phyloP scores from a whole-genome alignment of 2,888 invertebrate genomes.

The Phoenoteleia sp. region DNA sequence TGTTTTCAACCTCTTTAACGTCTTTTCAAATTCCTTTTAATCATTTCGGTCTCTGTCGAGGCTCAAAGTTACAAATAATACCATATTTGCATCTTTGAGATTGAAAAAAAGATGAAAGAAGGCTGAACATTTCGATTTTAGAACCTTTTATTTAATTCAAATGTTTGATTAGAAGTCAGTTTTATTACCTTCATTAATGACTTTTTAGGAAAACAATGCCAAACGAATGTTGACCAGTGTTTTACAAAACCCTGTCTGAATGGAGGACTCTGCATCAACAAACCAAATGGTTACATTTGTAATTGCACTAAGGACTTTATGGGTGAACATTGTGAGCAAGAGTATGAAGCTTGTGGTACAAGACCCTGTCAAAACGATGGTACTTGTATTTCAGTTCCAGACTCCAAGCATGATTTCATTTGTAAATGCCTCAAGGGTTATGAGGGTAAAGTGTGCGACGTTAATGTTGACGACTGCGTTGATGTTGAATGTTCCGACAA shows the following conservation, averaged over 20 bases:
- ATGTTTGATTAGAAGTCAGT: too few species aligned
- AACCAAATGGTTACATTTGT: conserved; percentile 87
- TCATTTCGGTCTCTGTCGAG: too few species aligned
- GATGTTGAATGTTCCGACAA: conserved; percentile 87
- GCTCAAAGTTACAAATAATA: too few species aligned
- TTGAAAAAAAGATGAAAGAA: too few species aligned
- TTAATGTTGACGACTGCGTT: conserved; percentile 90
- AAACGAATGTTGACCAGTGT: conserved; percentile 87
- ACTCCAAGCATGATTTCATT: conserved; percentile 87
- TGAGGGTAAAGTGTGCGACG: conserved; percentile 90
- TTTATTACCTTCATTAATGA: too few species aligned
- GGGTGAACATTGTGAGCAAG: conserved; percentile 88
- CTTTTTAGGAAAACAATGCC: conserved; percentile 87
- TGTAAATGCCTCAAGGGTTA: conserved; percentile 91
- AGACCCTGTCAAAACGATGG: conserved; percentile 90
- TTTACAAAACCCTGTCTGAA: conserved; percentile 87
- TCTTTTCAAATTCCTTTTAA: too few species aligned
- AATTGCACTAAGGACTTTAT: conserved; percentile 88
- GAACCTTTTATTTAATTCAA: too few species aligned
- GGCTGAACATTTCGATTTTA: too few species aligned
- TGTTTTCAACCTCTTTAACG: too few species aligned
- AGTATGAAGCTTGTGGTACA: conserved; percentile 88
- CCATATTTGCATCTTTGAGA: too few species aligned
- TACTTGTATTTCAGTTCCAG: conserved; percentile 87
- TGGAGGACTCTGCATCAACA: conserved; percentile 88